Base-by-base conservation (phyloP, 1,140 invertebrate species). In the Drosophila athabasca region DNA sequence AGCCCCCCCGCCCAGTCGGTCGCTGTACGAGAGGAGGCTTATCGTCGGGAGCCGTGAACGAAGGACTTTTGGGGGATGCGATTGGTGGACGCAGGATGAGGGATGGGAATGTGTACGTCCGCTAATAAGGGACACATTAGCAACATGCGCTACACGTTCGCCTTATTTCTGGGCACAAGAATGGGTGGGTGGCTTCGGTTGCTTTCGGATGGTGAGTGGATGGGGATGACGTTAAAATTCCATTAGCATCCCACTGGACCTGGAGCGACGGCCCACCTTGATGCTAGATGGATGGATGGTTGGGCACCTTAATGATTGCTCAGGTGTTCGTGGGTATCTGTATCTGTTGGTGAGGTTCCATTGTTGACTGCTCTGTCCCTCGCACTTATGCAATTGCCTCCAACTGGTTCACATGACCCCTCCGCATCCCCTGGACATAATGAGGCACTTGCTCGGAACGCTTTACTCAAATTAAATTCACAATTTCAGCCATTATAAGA, bases 61-160 rank as follows among this genome's bases (percentile, higher is more conserved):
- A 71, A 17, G n/a, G 8, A 29, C 44, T 43, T 35, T 35, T 5
- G 43, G 22, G 68, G 54, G 53, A 41, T 44, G 49, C 19, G 17
- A 35, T 7, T 46, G 31, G 46, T 19, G 19, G 49, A 44, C 15
- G 19, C 13, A 15, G 50, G 39, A 48, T 51, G 51, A 48, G 45
- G 57, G 46, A 55, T 57, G 43, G 17, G 55, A 49, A 29, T 62
- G 67, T 52, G 43, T 62, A 71, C 61, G 52, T 61, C 75, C 64
- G 76, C 76, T 79, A 87, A 83, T 79, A 79, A 77, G 76, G 64
- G 70, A 53, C 70, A 89, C 75, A 90, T 85, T 89, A 80, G 77
- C 79, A 81, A 15, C 87, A 79, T 68, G 72, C 82, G 77, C 68
- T 70, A 67, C 48, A 44, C 39, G 68, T 59, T 83, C 66, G 62